Percentiles rank a stretch among this genome's conserved stretches.
These are phyloP conservation scores for Apeltes quadracus DNA, from an alignment of 2,113 vertebrate genomes.

Conservation along the genomic window DNA sequence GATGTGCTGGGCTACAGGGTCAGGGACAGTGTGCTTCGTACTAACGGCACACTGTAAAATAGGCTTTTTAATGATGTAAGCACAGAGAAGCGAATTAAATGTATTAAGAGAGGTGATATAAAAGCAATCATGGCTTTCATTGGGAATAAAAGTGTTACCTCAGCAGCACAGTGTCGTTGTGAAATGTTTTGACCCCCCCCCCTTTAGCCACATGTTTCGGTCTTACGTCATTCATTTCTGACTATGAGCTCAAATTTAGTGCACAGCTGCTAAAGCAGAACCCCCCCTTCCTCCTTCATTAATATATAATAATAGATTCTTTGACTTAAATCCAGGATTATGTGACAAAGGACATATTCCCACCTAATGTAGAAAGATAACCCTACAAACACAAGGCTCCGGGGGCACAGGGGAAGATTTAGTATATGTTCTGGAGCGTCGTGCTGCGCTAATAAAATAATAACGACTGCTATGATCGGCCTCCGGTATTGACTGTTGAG, in stretches of 20 bases:
- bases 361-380: slow-evolving; percentile 8
- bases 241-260: slow-evolving; percentile 21
- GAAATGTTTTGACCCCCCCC: slow-evolving; percentile 13
- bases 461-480: slow-evolving; percentile 58
- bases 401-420: slow-evolving; percentile 10
- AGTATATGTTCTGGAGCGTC: slow-evolving; percentile 37
- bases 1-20: slow-evolving; percentile 44
- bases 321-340: slow-evolving; percentile 34
- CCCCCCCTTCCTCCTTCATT: background rate
- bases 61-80: slow-evolving; percentile 32
- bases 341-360: slow-evolving; percentile 20
- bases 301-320: too few species aligned
- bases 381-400: slow-evolving; percentile 27
- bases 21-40: slow-evolving; percentile 43
- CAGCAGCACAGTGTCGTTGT: background rate
- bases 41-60: slow-evolving; percentile 44
- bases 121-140: slow-evolving; percentile 65
- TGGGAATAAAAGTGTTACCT: slow-evolving; percentile 40
- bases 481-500: slow-evolving; percentile 63
- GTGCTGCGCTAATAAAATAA: slow-evolving; percentile 61
- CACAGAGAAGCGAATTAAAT: slow-evolving; percentile 41
- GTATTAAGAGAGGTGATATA: slow-evolving; percentile 46
- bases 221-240: slow-evolving; percentile 33
- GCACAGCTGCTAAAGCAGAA: slow-evolving; percentile 15
- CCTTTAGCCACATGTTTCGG: slow-evolving; percentile 29